A percentile compares a stretch with the other conserved stretches of the same genome.
These are phyloP conservation scores for Catharus minimus DNA, from an alignment of 2,113 vertebrate species.

Conservation along the genomic window DNA sequence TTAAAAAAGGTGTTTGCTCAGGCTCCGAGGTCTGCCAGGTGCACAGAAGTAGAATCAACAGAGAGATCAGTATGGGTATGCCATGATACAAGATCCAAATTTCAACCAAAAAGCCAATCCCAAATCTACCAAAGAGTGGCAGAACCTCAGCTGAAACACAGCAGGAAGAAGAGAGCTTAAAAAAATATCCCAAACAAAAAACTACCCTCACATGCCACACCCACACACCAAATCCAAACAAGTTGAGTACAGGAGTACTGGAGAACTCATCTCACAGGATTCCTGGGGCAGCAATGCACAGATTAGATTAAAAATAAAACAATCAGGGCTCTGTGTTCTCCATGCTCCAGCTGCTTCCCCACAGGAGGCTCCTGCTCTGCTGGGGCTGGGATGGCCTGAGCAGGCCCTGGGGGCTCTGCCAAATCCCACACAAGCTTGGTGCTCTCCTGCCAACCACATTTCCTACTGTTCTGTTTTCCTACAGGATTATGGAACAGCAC, in stretches of 20 bases:
- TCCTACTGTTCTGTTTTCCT: background rate
- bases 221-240: background rate
- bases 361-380: background rate
- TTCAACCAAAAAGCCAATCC: background rate
- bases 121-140: background rate
- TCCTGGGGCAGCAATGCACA: background rate
- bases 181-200: background rate
- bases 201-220: background rate
- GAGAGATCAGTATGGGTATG: background rate
- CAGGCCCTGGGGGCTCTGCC: background rate
- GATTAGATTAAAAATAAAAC: background rate
- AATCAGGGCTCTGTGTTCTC: fast-evolving
- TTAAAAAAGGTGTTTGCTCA: background rate
- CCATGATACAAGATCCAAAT: background rate
- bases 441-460: background rate
- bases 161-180: background rate
- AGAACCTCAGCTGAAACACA: background rate
- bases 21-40: background rate
- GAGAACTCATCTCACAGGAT: background rate
- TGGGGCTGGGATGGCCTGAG: background rate
- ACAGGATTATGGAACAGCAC: background rate
- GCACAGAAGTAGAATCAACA: background rate
- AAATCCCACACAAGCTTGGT: background rate
- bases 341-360: slow-evolving; percentile 9
- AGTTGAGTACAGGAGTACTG: background rate